Percentiles rank a stretch among this genome's conserved stretches.
phyloP scores from a whole-genome alignment of 2,888 invertebrate genomes.

The Andrena marginata region DNA sequence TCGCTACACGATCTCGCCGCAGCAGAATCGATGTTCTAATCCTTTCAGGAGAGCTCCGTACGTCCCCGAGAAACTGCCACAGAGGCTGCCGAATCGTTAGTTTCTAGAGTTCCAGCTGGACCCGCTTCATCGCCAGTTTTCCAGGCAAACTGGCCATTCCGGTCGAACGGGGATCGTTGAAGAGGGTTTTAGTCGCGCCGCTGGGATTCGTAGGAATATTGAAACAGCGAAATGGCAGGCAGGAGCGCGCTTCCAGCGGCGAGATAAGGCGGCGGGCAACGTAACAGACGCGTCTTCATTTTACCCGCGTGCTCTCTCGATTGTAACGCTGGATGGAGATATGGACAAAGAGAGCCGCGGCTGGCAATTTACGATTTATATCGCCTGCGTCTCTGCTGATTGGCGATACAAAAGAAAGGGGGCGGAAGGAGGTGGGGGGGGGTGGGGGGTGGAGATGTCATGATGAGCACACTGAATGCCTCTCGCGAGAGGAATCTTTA shows the following conservation, averaged over 20 bases:
- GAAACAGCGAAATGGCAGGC: slow-evolving; percentile 1
- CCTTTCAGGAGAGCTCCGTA: background rate
- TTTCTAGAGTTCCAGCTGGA: too few relatives aligned
- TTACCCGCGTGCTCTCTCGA: slow-evolving; percentile 1
- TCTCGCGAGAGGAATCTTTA: slow-evolving; percentile 27
- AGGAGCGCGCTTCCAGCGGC: background rate
- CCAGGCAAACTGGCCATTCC: too few relatives aligned
- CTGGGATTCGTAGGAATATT: background rate
- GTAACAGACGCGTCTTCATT: slow-evolving; percentile 1
- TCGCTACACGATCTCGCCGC: background rate
- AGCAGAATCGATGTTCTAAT: background rate
- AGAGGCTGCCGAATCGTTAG: too few relatives aligned
- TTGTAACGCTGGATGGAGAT: slow-evolving; percentile 21
- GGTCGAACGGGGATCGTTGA: background rate
- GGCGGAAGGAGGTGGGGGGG: background rate
- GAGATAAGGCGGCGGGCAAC: slow-evolving; percentile 13
- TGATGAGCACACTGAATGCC: slow-evolving; percentile 27
- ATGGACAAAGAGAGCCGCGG: slow-evolving; percentile 24
- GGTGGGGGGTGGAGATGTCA: slow-evolving; percentile 7
- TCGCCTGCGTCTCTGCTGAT: slow-evolving; percentile 20
- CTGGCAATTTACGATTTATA: slow-evolving; percentile 19
- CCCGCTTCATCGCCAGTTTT: too few relatives aligned
- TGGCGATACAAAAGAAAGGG: slow-evolving; percentile 7
- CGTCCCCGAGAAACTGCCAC: too few relatives aligned
- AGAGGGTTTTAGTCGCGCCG: background rate